Base-by-base conservation (phyloP, 92 coral and sea anemone genomes). In the Hydrozoanthus gracilis region DNA sequence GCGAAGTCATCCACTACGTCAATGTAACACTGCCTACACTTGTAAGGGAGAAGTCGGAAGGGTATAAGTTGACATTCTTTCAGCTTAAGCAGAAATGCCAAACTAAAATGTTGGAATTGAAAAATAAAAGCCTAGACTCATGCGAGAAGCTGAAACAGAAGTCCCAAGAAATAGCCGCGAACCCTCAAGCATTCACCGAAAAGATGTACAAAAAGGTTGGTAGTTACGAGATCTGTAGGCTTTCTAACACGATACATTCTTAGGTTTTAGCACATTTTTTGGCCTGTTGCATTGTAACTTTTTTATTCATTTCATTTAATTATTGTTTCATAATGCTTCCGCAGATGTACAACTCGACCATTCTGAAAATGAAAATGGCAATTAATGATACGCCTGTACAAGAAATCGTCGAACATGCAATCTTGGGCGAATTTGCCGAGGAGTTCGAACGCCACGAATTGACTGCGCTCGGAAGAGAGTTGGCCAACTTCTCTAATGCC, bases 391-490 rank as follows among this genome's bases (percentile, higher is more conserved):
- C 98, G 3, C 86, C 96, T 51, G 56, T 92, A 51, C 92, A 90
- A 56, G 76, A 90, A 67, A 83, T 93, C 78, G 48, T 89, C 52
- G 73, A 62, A 46, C 96, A 96, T 44, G 94, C 91, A 86, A 87
- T 89, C 82, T 95, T 95, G 98, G 58, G 86, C 55, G 93, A 89
- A 27, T 91, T 93, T 44, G 79, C 87, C 8, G 92, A 96, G 27
- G 98, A 96, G 77, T 45, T 92, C 83, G 82, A 92, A 46, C 88
- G 92, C 48, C 96, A 95, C 72, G 95, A 95, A 71, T 51, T 97
- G 51, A 82, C 87, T 54, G 87, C 77, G 16, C 71, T 82, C 44
- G 76, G 94, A 67, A 71, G 69, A 73, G 91, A 87, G 9, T 60
- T 94, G 74, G 77, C 73, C 4, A 75, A 60, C 47, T 87, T 76